Evolutionary conservation across 2,888 invertebrate species (phyloP).

Genomic region (Orthosia gracilis): DNA sequence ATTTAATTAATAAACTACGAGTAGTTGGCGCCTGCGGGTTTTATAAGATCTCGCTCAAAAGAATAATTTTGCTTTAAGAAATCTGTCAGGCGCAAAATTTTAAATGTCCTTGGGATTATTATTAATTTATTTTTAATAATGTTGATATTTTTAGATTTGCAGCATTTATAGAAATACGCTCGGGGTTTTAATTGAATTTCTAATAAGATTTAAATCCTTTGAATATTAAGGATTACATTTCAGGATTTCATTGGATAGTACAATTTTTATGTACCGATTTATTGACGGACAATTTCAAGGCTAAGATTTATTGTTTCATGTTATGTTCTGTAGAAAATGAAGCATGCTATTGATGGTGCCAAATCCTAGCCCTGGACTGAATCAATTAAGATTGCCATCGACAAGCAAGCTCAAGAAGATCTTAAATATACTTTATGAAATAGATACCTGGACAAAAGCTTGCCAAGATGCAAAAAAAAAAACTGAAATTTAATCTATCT

Average conservation of each 20-base stretch:
- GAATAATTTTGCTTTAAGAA: constrained; percentile 20
- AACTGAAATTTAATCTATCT: neutral
- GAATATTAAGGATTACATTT: neutral
- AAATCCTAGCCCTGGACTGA: too few species aligned
- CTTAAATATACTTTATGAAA: too few species aligned
- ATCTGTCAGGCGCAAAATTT: constrained; percentile 33
- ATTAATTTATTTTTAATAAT: neutral
- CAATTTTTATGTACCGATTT: neutral
- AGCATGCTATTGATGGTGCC: too few species aligned
- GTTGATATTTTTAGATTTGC: neutral
- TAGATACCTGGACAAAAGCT: neutral
- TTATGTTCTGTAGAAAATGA: too few species aligned
- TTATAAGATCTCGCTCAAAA: constrained; percentile 1
- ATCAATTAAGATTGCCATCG: too few species aligned
- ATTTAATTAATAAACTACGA: constrained; percentile 34
- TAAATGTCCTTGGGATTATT: neutral
- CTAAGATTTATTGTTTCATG: too few species aligned
- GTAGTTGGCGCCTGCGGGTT: constrained; percentile 21
- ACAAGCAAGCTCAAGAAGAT: too few species aligned
- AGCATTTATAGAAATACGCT: neutral
- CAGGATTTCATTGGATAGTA: neutral
- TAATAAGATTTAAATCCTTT: neutral
- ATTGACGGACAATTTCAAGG: too few species aligned
- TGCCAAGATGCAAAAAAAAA: neutral
- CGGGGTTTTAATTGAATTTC: neutral